phyloP scores from a whole-genome alignment of 2,797 vertebrate species.

The Xerus rutilus region DNA sequence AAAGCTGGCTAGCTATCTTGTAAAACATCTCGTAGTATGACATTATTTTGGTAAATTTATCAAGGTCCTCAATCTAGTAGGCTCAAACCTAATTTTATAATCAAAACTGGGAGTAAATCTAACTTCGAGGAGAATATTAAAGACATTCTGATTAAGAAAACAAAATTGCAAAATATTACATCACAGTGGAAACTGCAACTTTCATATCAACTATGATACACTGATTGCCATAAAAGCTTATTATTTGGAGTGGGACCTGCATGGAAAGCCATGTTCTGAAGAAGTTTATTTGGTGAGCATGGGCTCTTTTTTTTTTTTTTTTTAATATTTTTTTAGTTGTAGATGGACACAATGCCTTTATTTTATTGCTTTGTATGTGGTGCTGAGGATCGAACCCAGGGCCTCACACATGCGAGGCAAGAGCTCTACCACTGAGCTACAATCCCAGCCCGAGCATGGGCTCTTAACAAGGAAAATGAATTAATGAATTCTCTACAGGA shows the following conservation, averaged over 20 bases:
- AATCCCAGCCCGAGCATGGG: background rate
- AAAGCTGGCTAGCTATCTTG: background rate
- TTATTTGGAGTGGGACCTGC: background rate
- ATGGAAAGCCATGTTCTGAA: background rate
- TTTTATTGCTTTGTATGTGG: too few species aligned
- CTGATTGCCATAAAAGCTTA: background rate
- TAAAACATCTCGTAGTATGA: background rate
- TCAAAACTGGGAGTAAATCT: background rate
- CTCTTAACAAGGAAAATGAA: background rate
- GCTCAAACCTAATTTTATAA: slow-evolving; percentile 31
- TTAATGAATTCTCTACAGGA: background rate
- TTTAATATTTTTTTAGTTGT: too few species aligned
- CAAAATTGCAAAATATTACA: slow-evolving; percentile 34
- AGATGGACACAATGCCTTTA: too few species aligned
- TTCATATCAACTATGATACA: background rate
- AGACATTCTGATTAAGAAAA: slow-evolving; percentile 18
- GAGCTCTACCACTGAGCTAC: too few species aligned
- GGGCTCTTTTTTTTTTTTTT: background rate
- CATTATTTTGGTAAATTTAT: background rate
- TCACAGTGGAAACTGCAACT: background rate
- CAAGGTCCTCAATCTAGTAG: background rate
- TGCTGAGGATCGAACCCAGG: too few species aligned
- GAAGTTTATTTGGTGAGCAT: background rate
- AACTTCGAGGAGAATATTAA: slow-evolving; percentile 47
- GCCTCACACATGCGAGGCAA: too few species aligned